Conservation (phyloP, 2,113 vertebrate genomes). For the Paedocypris sp. region DNA sequence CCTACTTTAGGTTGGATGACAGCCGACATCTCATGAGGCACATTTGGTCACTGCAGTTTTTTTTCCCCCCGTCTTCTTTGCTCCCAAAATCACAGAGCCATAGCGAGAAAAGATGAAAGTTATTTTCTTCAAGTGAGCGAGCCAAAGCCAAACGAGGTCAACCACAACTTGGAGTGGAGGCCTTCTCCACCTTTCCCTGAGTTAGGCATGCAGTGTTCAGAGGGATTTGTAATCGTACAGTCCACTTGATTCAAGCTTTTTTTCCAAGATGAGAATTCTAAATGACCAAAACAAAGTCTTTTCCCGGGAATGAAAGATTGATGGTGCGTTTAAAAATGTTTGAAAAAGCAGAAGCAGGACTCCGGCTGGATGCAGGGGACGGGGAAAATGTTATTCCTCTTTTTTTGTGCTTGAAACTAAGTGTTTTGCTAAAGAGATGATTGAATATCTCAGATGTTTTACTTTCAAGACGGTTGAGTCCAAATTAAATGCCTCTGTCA, state of each 20-base stretch:
- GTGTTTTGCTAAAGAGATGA: neutral
- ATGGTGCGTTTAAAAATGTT: neutral
- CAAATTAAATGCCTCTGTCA: too few relatives aligned
- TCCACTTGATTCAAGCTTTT: constrained; percentile 21
- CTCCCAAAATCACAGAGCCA: constrained; percentile 11
- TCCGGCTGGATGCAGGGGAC: neutral
- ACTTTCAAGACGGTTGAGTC: neutral
- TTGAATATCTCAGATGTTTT: neutral
- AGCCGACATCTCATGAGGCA: too few relatives aligned
- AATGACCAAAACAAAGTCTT: constrained; percentile 14
- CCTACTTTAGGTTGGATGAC: too few relatives aligned
- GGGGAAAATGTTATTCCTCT: neutral
- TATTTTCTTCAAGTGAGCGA: constrained; percentile 21
- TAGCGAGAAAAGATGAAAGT: constrained; percentile 19
- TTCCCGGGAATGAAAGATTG: constrained; percentile 7
- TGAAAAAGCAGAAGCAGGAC: neutral
- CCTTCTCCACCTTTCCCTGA: neutral
- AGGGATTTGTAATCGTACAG: constrained; percentile 27
- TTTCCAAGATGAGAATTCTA: constrained; percentile 15
- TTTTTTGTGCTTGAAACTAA: neutral
- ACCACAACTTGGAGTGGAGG: constrained; percentile 21
- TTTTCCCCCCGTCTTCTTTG: neutral
- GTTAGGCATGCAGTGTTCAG: constrained; percentile 11
- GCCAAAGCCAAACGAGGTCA: constrained; percentile 25
- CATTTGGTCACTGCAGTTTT: too few relatives aligned